Evolutionary conservation across 1,140 invertebrate species (phyloP).

Genomic region (Drosophila sturtevanti): DNA sequence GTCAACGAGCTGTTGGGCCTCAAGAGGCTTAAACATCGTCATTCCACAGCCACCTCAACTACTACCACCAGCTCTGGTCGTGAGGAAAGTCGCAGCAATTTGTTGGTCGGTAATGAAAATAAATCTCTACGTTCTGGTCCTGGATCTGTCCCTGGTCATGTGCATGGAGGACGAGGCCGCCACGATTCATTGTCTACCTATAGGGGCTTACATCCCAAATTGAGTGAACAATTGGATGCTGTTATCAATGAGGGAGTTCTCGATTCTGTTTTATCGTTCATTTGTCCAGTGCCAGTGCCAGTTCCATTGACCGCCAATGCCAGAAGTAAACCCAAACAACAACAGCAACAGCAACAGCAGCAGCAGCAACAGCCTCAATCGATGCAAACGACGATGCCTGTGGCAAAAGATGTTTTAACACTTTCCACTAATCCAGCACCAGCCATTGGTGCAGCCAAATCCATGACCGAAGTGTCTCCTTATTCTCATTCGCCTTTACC

Average conservation of each 20-base stretch:
- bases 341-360: constrained; percentile 18
- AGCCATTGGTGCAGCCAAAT: constrained; percentile 18
- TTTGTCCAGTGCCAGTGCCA: constrained; percentile 81
- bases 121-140: constrained; percentile 31
- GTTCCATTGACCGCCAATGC: constrained; percentile 12
- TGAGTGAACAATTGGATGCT: constrained; percentile 82
- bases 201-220: constrained; percentile 66
- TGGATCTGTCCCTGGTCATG: constrained; percentile 14
- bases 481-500: constrained; percentile 11
- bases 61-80: constrained; percentile 18
- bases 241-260: constrained; percentile 90
- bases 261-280: constrained; percentile 89
- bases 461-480: constrained; percentile 31
- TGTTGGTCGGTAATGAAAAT: constrained; percentile 30
- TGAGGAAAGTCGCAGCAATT: constrained; percentile 30
- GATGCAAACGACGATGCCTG: background rate
- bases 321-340: constrained; percentile 41
- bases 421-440: constrained; percentile 4
- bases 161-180: constrained; percentile 27
- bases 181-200: constrained; percentile 30
- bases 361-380: constrained; percentile 25
- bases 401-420: constrained; percentile 19
- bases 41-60: background rate
- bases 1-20: constrained; percentile 63
- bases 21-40: constrained; percentile 23